Conservation (phyloP, 2,888 invertebrate genomes). For the Tryphoninae sp. region DNA sequence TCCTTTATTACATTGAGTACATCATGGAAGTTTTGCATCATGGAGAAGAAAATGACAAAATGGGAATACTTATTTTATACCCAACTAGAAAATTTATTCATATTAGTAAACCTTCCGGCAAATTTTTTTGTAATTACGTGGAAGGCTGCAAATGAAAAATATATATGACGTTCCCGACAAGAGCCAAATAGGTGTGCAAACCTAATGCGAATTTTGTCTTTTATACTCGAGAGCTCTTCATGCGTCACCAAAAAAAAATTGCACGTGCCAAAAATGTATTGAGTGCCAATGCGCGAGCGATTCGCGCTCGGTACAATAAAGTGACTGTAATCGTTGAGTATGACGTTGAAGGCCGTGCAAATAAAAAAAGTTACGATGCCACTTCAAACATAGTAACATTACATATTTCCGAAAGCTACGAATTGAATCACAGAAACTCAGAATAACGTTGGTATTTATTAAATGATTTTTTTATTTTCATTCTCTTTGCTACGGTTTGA, state of each 20-base stretch:
- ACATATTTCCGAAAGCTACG: background rate
- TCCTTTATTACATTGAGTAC: background rate
- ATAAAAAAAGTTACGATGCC: background rate
- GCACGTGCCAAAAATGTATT: background rate
- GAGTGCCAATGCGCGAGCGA: background rate
- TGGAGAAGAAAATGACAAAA: background rate
- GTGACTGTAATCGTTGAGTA: conserved; percentile 15
- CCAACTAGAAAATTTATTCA: background rate
- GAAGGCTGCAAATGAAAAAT: too few relatives aligned
- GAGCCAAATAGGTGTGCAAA: background rate
- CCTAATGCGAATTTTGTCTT: background rate
- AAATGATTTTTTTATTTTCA: background rate
- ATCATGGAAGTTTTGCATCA: background rate
- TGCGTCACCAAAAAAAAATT: background rate
- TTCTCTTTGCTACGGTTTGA: background rate
- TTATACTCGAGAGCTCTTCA: background rate
- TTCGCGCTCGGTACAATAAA: background rate
- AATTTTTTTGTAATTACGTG: background rate
- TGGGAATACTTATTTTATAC: background rate
- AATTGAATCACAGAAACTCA: background rate
- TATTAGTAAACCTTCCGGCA: background rate
- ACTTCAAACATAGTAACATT: conserved; percentile 1
- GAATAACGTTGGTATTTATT: background rate
- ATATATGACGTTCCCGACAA: too few relatives aligned
- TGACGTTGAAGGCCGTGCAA: conserved; percentile 34